Evolutionary conservation across 2,797 vertebrate species (phyloP).

Genomic region (Halcyon chelicuti): DNA sequence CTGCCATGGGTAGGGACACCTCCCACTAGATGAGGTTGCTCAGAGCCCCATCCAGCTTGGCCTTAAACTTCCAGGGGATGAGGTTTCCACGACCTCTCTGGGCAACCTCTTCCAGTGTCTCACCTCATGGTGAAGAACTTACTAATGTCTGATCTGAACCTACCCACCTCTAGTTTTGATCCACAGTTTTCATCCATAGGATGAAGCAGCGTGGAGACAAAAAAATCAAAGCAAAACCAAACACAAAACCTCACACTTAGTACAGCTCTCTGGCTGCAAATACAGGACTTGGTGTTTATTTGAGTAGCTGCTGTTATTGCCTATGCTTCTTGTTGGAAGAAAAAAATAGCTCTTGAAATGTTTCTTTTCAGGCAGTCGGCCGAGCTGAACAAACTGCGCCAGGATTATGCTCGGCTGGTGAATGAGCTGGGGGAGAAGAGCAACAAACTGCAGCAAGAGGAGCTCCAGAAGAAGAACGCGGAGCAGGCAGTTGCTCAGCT

Average conservation of each 20-base stretch:
- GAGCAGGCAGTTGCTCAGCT: constrained; percentile 88
- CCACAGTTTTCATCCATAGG: too few relatives aligned
- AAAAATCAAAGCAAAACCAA: not conserved
- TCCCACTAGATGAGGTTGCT: too few relatives aligned
- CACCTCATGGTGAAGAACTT: too few relatives aligned
- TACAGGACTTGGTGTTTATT: not conserved
- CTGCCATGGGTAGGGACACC: too few relatives aligned
- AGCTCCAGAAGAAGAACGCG: constrained; percentile 93
- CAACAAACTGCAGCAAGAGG: constrained; percentile 93
- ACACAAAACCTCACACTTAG: too few relatives aligned
- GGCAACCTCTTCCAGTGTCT: too few relatives aligned
- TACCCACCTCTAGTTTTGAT: too few relatives aligned
- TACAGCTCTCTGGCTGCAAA: not conserved
- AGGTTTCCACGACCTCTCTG: too few relatives aligned
- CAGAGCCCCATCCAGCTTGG: too few relatives aligned
- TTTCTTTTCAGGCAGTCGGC: constrained; percentile 88
- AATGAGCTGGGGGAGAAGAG: constrained; percentile 93
- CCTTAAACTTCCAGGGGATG: too few relatives aligned
- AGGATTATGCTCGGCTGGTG: constrained; percentile 89
- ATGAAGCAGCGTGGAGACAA: not conserved
- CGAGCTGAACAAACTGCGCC: constrained; percentile 93
- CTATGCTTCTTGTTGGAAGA: not conserved
- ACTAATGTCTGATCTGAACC: too few relatives aligned
- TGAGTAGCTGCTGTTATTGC: not conserved
- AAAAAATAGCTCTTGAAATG: not conserved